A percentile compares a stretch with the other conserved stretches of the same genome.
Evolutionary conservation across 2,888 invertebrate genomes (phyloP).

Genomic region (Glaucopsyche alexis): DNA sequence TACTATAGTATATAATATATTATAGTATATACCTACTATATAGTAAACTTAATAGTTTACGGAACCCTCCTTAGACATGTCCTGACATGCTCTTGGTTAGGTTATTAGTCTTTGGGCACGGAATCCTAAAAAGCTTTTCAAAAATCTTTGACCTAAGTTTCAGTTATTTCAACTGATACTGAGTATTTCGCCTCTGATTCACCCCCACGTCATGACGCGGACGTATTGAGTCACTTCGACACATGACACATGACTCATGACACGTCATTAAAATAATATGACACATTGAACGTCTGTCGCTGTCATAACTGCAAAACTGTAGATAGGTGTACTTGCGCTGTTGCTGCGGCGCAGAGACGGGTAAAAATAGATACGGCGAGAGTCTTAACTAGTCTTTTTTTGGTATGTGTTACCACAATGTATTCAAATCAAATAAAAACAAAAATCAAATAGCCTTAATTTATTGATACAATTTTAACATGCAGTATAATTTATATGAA

Average conservation of each 20-base stretch:
- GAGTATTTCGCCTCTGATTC: slow-evolving; percentile 38
- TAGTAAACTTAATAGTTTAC: too few relatives aligned
- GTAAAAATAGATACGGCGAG: background rate
- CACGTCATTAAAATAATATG: background rate
- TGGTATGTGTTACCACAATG: background rate
- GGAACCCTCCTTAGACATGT: too few relatives aligned
- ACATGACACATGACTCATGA: background rate
- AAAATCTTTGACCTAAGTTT: too few relatives aligned
- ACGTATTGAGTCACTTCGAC: background rate
- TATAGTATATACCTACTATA: too few relatives aligned
- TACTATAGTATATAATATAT: too few relatives aligned
- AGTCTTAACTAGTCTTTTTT: background rate
- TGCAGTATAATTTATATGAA: too few relatives aligned
- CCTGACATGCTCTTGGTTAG: too few relatives aligned
- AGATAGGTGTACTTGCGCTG: background rate
- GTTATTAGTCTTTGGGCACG: too few relatives aligned
- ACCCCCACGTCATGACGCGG: slow-evolving; percentile 32
- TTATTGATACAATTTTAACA: too few relatives aligned
- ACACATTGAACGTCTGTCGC: background rate
- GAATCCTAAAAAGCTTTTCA: too few relatives aligned
- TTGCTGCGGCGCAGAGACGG: background rate
- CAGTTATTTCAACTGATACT: slow-evolving; percentile 38
- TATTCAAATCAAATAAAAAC: too few relatives aligned
- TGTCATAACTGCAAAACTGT: slow-evolving; percentile 10
- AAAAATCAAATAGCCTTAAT: too few relatives aligned